Base-by-base conservation (phyloP, 2,797 vertebrate genomes). In the Acanthurus tractus region DNA sequence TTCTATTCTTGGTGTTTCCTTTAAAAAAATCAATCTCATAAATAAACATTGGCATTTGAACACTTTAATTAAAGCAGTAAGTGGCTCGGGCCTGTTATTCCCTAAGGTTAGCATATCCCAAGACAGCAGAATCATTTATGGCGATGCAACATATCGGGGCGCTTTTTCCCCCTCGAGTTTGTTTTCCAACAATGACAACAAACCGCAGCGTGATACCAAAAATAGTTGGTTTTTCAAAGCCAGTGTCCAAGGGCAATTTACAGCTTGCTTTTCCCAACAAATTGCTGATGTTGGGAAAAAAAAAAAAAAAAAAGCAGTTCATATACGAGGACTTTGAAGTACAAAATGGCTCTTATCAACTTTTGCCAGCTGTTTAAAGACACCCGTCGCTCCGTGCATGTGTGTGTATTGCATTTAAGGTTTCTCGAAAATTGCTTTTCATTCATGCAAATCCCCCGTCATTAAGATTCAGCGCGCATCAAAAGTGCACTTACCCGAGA, bases 301-400 rank as follows among this genome's bases (percentile, higher is more conserved):
- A 80, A 81, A 34, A 34, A 34, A 34, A 34, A 34, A 80, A 81
- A 83, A 89, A 84, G 74, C 1, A 20, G 58, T 85, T 85, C 74
- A 75, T 46, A 83, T 67, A 67, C 70, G 57, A 86, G 76, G 83
- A 87, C 92, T 93, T 93, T 93, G 88, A 93, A 87, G 89, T 87
- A 88, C 70, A 89, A 88, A 92, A 87, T 82, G 77, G 12, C 83
- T 92, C 86, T 94, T 93, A 94, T 94, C 93, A 85, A 93, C 71
- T 86, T 86, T 85, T 67, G 76, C 85, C 93, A 93, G 92, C 88
- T 91, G 92, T 87, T 81, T 76, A 81, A 92, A 86, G 67, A 48
- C 70, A 59, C 56, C 66, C 57, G 18, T 70, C 52, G 55, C 70
- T 63, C 36, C 49, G 66, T 70, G 81, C 20, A 7, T 72, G 72